phyloP scores from a whole-genome alignment of 2,888 invertebrate genomes.

The Andrena fulva region DNA sequence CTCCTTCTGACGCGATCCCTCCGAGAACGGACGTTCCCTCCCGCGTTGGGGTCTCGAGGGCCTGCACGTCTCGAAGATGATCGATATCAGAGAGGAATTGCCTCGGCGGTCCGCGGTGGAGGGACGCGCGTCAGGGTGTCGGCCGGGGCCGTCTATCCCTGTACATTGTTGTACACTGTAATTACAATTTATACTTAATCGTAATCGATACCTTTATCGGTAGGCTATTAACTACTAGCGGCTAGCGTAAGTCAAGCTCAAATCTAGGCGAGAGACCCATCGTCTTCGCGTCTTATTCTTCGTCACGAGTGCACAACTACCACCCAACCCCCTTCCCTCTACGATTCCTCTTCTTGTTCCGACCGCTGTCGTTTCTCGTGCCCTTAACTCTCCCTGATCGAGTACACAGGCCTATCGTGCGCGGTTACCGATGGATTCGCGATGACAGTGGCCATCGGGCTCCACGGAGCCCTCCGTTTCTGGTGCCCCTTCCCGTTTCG shows the following conservation, averaged over 20 bases:
- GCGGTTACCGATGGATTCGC: conserved; percentile 16
- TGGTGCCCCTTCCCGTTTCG: background rate
- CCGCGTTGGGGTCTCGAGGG: background rate
- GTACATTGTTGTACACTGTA: conserved; percentile 82
- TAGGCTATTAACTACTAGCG: conserved; percentile 80
- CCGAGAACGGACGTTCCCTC: conserved; percentile 17
- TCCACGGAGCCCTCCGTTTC: background rate
- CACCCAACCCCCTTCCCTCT: conserved; percentile 21
- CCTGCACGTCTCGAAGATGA: conserved; percentile 5
- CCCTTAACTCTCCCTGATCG: conserved; percentile 11
- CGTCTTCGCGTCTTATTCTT: conserved; percentile 65
- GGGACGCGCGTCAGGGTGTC: background rate
- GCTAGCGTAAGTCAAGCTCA: conserved; percentile 83
- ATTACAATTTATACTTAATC: conserved; percentile 83
- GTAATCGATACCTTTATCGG: conserved; percentile 80
- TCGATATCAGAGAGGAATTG: background rate
- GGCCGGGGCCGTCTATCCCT: conserved; percentile 66
- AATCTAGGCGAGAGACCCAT: conserved; percentile 74
- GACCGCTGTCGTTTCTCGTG: conserved; percentile 10
- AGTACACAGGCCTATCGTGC: conserved; percentile 49
- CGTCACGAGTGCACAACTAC: conserved; percentile 74
- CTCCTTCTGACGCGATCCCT: conserved; percentile 7
- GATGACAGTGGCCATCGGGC: background rate
- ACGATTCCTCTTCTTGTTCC: conserved; percentile 33
- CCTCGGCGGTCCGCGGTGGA: conserved; percentile 8